Evolutionary conservation across 2,888 invertebrate species (phyloP).

Genomic region (Ectemnius lituratus): DNA sequence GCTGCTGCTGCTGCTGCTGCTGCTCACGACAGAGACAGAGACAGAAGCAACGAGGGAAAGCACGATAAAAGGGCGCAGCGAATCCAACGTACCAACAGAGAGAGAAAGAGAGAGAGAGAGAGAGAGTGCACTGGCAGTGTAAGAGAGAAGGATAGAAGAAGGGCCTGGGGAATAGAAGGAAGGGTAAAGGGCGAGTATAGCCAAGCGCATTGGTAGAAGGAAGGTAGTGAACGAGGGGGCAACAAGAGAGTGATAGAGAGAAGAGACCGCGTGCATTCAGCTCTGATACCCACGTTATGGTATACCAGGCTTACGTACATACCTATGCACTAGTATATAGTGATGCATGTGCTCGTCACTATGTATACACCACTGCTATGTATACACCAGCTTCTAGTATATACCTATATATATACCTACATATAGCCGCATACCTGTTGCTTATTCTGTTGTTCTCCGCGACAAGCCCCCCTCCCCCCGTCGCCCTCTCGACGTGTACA

Average conservation of each 20-base stretch:
- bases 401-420: slow-evolving; percentile 11
- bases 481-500: slow-evolving; percentile 28
- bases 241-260: slow-evolving; percentile 31
- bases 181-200: not conserved
- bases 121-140: not conserved
- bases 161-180: not conserved
- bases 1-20: too few relatives aligned
- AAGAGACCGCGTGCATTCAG: slow-evolving; percentile 45
- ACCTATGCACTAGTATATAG: slow-evolving; percentile 14
- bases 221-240: not conserved
- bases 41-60: slow-evolving; percentile 5
- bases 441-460: slow-evolving; percentile 63
- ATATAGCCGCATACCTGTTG: slow-evolving; percentile 70
- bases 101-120: too few relatives aligned
- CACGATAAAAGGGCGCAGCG: slow-evolving; percentile 40
- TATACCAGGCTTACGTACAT: slow-evolving; percentile 14
- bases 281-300: slow-evolving; percentile 65
- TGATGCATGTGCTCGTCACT: slow-evolving; percentile 17
- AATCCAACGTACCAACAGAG: not conserved
- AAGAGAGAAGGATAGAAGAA: not conserved
- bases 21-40: slow-evolving; percentile 29
- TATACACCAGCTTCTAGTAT: not conserved
- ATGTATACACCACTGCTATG: slow-evolving; percentile 15
- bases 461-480: slow-evolving; percentile 22
- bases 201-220: not conserved